A percentile compares a stretch with the other conserved stretches of the same genome.
These are phyloP conservation scores for Anguilla pacifica DNA, from an alignment of 2,797 vertebrate genomes.

Conservation along the genomic window DNA sequence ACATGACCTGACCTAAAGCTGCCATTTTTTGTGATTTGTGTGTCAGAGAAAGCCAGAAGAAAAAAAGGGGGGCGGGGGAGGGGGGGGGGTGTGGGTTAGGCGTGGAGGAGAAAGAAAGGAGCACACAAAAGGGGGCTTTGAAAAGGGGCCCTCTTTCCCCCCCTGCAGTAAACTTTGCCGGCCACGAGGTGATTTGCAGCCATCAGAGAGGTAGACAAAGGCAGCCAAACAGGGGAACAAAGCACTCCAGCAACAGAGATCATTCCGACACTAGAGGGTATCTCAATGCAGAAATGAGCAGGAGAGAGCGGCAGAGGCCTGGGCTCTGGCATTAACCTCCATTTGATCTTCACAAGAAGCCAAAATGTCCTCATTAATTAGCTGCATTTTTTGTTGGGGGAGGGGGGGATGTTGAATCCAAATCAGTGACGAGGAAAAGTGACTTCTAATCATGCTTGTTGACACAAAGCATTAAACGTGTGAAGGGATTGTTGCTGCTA, in stretches of 20 bases:
- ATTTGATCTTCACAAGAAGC: not conserved
- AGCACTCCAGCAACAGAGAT: slow-evolving; percentile 55
- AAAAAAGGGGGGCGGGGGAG: slow-evolving; percentile 34
- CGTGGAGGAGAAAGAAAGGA: slow-evolving; percentile 44
- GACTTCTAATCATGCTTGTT: not conserved
- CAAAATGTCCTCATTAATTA: no score
- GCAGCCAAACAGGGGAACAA: slow-evolving; percentile 58
- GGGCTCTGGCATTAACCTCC: not conserved
- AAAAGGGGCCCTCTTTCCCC: slow-evolving; percentile 53
- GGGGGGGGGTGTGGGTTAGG: slow-evolving; percentile 18
- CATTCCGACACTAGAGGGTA: slow-evolving; percentile 60
- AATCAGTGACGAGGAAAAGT: not conserved
- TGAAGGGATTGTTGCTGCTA: not conserved
- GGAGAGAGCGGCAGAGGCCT: slow-evolving; percentile 4
- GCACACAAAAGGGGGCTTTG: slow-evolving; percentile 47
- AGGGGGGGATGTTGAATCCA: not conserved
- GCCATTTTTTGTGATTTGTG: slow-evolving; percentile 68
- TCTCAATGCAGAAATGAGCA: slow-evolving; percentile 55
- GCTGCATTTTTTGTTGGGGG: not conserved
- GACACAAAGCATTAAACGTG: not conserved
- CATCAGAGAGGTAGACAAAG: slow-evolving; percentile 65
- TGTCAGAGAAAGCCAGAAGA: slow-evolving; percentile 56
- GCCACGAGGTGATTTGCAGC: slow-evolving; percentile 68
- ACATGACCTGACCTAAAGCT: slow-evolving; percentile 69
- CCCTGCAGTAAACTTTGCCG: slow-evolving; percentile 56